phyloP scores from a whole-genome alignment of 2,113 vertebrate genomes.

The Gasterosteus aculeatus region DNA sequence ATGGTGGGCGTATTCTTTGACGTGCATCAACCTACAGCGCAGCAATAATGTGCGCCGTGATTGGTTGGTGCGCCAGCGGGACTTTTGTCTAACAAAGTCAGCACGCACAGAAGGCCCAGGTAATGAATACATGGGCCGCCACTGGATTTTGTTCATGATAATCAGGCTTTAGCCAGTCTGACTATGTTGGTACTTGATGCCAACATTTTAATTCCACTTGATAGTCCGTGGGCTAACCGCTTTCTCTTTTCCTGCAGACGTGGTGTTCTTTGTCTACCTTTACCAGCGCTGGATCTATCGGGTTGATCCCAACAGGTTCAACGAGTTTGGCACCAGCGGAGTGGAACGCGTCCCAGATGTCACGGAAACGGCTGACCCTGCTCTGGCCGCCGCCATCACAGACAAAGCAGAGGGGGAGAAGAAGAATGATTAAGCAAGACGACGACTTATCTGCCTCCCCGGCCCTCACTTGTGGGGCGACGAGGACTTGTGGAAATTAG shows the following conservation, averaged over 20 bases:
- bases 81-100: no score
- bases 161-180: neutral
- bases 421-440: slow-evolving; percentile 88
- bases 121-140: neutral
- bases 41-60: no score
- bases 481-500: slow-evolving; percentile 67
- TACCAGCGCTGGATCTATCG: slow-evolving; percentile 96
- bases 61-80: no score
- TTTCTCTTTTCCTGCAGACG: slow-evolving; percentile 77
- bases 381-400: slow-evolving; percentile 66
- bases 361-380: slow-evolving; percentile 45
- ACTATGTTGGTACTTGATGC: neutral
- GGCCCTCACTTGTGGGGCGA: slow-evolving; percentile 48
- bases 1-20: no score
- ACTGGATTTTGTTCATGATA: neutral
- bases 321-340: slow-evolving; percentile 92
- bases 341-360: slow-evolving; percentile 64
- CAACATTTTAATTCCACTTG: neutral
- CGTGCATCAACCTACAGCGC: no score
- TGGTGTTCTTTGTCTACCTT: slow-evolving; percentile 95
- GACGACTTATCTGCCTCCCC: slow-evolving; percentile 39
- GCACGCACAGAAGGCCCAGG: no score
- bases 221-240: neutral
- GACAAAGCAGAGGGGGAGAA: slow-evolving; percentile 89
- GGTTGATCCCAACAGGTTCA: slow-evolving; percentile 90